Percentiles rank a stretch among this genome's conserved stretches.
phyloP scores from a whole-genome alignment of 1,140 invertebrate species.

The Penaeus japonicus region DNA sequence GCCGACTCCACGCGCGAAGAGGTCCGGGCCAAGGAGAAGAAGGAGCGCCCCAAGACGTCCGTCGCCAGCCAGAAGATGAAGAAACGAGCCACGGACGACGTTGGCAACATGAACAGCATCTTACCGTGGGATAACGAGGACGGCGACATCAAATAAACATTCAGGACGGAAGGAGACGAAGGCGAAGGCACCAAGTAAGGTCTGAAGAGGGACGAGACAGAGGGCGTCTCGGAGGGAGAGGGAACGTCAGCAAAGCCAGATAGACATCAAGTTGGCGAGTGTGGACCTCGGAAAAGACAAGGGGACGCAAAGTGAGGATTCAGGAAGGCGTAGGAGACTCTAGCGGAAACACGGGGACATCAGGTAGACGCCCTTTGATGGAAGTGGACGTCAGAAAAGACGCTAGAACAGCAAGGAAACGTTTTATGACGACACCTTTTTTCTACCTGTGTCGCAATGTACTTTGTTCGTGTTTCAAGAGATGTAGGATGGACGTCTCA shows the following conservation, averaged over 20 bases:
- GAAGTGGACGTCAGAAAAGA: background rate
- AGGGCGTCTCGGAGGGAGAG: background rate
- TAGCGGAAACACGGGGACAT: no score
- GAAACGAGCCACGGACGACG: conserved; percentile 39
- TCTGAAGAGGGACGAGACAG: background rate
- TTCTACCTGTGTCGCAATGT: no score
- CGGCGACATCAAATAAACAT: conserved; percentile 51
- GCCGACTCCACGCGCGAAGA: conserved; percentile 45
- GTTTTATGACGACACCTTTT: no score
- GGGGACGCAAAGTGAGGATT: no score
- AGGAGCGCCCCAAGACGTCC: conserved; percentile 52
- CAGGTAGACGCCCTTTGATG: background rate
- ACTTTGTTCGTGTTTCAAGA: no score
- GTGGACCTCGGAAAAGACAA: no score
- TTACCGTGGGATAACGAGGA: conserved; percentile 58
- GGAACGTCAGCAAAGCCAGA: no score
- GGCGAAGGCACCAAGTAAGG: background rate
- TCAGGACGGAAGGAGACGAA: background rate
- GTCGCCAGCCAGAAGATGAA: conserved; percentile 52
- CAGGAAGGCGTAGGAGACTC: no score
- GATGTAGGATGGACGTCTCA: no score
- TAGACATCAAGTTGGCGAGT: no score
- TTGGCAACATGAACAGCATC: conserved; percentile 58
- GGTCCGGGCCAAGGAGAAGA: conserved; percentile 36
- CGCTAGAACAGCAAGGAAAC: no score